phyloP scores from a whole-genome alignment of 2,113 vertebrate species.

The Formicarius rufipectus region DNA sequence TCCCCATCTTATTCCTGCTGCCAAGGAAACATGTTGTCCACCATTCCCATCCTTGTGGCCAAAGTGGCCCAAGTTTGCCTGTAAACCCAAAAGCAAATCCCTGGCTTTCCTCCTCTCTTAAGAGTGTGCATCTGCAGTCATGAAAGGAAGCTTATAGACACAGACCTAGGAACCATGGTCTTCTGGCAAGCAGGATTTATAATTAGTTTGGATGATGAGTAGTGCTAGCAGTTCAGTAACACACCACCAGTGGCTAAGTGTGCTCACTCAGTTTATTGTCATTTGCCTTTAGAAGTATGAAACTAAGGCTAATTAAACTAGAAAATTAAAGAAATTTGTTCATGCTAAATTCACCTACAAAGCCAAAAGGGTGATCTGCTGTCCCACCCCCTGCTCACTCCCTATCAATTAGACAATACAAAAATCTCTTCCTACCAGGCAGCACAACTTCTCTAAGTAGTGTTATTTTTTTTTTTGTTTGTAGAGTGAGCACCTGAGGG shows the following conservation, averaged over 20 bases:
- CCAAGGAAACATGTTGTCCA: not conserved
- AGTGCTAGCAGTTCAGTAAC: not conserved
- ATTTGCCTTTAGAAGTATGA: not conserved
- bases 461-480: not conserved
- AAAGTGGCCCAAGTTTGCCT: not conserved
- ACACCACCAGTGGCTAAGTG: not conserved
- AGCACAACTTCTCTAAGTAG: not conserved
- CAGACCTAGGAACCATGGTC: not conserved
- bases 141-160: not conserved
- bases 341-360: not conserved
- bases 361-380: not conserved
- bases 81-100: not conserved
- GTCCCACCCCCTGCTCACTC: not conserved
- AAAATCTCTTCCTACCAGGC: not conserved
- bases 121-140: not conserved
- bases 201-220: rapidly evolving
- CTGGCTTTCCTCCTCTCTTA: not conserved
- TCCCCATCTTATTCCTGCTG: not conserved
- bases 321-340: not conserved
- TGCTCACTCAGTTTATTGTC: not conserved
- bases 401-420: not conserved
- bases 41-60: not conserved
- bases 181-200: not conserved
- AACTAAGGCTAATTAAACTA: not conserved
- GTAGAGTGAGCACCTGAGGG: rapidly evolving